Evolutionary conservation across 2,113 vertebrate genomes (phyloP).

Genomic region (Delphinus delphis): DNA sequence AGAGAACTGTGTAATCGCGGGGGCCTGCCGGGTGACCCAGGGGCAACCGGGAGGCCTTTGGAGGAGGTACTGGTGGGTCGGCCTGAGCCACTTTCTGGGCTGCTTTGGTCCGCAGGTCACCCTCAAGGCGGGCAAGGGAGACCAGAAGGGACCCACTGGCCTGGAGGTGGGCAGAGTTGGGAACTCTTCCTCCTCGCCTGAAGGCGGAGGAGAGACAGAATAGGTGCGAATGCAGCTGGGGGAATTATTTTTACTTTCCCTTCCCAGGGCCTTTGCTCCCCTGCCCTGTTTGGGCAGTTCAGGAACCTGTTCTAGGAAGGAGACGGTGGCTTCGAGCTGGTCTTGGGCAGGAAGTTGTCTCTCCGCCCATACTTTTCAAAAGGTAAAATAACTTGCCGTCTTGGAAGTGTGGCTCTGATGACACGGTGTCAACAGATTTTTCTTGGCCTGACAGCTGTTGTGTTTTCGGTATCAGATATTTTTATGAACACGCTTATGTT

Average conservation of each 20-base stretch:
- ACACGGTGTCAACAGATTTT: neutral
- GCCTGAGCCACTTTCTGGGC: neutral
- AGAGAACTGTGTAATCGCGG: constrained; percentile 64
- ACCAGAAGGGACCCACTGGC: neutral
- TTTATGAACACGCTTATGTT: neutral
- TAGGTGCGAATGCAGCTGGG: neutral
- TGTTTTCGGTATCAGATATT: neutral
- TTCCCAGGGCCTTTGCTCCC: neutral
- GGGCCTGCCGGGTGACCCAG: neutral
- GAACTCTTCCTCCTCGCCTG: neutral
- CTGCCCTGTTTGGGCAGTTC: neutral
- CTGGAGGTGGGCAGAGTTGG: neutral
- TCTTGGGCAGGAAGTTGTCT: neutral
- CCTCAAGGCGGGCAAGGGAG: neutral
- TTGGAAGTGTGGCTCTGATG: neutral
- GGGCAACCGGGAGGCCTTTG: neutral
- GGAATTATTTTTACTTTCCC: neutral
- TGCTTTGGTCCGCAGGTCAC: neutral
- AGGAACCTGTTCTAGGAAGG: neutral
- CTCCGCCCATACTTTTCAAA: neutral
- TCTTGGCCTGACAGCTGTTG: neutral
- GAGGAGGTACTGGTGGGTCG: neutral
- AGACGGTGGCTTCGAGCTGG: neutral
- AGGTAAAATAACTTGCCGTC: constrained; percentile 8
- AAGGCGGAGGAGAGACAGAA: neutral